Percentiles rank a stretch among this genome's conserved stretches.
These are phyloP conservation scores for Deilephila elpenor DNA, from an alignment of 2,888 invertebrate species.

Conservation along the genomic window DNA sequence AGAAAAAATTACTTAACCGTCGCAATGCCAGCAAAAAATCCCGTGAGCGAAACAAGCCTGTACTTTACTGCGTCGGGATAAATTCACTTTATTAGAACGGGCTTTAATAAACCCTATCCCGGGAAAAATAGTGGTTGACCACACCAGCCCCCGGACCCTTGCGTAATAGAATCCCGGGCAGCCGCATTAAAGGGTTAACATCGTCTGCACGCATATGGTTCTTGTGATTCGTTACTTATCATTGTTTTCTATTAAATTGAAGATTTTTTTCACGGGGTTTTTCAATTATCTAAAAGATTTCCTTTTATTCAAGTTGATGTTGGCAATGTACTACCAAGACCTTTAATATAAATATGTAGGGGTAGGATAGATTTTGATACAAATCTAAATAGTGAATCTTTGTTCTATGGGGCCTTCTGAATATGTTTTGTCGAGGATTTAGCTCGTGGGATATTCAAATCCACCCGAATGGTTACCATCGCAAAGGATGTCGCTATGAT, in stretches of 20 bases:
- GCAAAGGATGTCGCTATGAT: too few relatives aligned
- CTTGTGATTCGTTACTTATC: conserved; percentile 12
- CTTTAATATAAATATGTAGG: too few relatives aligned
- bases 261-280: neutral
- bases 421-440: too few relatives aligned
- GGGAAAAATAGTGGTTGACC: conserved; percentile 72
- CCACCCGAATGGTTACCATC: too few relatives aligned
- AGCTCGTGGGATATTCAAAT: too few relatives aligned
- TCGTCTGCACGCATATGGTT: conserved; percentile 30
- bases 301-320: too few relatives aligned
- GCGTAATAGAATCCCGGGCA: conserved; percentile 44
- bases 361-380: too few relatives aligned
- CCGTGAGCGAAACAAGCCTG: conserved; percentile 30
- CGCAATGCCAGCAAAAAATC: conserved; percentile 8
- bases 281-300: too few relatives aligned
- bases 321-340: too few relatives aligned
- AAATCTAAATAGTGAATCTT: too few relatives aligned
- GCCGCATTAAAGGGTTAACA: conserved; percentile 45
- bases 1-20: conserved; percentile 6
- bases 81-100: conserved; percentile 67
- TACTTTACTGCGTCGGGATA: conserved; percentile 50
- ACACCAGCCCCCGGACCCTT: conserved; percentile 45
- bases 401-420: too few relatives aligned
- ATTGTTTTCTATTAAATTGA: neutral
- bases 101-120: conserved; percentile 64